phyloP scores from a whole-genome alignment of 2,888 invertebrate genomes.

The Drosophila borborema region DNA sequence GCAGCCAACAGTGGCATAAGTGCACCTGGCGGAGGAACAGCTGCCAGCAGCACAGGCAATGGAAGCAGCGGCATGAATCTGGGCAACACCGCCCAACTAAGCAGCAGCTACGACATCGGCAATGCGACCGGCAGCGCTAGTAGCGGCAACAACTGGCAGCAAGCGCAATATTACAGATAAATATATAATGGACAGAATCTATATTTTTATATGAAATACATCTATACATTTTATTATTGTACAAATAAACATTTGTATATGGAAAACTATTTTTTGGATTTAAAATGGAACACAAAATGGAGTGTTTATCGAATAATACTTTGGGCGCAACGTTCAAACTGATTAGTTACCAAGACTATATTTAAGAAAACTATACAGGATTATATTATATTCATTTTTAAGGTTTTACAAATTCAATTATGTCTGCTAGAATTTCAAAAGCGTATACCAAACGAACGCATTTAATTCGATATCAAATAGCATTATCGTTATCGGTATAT shows the following conservation, averaged over 20 bases:
- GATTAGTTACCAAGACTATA: neutral
- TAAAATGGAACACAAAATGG: neutral
- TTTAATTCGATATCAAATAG: neutral
- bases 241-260: constrained; percentile 53
- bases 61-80: constrained; percentile 32
- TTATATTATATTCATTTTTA: no score
- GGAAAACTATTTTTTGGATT: neutral
- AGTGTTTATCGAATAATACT: neutral
- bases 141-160: constrained; percentile 68
- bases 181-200: constrained; percentile 8
- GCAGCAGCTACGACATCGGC: constrained; percentile 43
- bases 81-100: constrained; percentile 33
- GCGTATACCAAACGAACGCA: neutral
- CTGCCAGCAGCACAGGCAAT: constrained; percentile 9
- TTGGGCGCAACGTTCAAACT: neutral
- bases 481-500: constrained; percentile 20
- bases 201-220: constrained; percentile 21
- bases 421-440: neutral
- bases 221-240: constrained; percentile 35
- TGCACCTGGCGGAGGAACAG: constrained; percentile 26
- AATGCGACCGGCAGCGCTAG: constrained; percentile 41
- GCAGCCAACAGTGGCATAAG: constrained; percentile 40
- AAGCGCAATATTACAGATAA: constrained; percentile 79
- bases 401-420: neutral
- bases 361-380: neutral